Conservation (phyloP, 2,797 vertebrate genomes). For the Myotis planiceps region DNA sequence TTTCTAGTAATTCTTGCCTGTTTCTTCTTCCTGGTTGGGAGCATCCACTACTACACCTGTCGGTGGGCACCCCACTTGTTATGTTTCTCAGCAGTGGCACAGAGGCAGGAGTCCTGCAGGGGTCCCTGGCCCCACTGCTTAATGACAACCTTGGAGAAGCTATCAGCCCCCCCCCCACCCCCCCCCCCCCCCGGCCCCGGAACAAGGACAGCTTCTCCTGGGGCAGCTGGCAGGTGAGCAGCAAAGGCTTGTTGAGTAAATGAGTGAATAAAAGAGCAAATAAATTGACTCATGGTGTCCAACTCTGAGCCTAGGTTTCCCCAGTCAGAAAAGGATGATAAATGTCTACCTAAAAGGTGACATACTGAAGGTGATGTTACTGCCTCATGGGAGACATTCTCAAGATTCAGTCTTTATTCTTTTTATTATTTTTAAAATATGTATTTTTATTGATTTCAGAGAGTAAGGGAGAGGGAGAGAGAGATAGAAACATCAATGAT, state of each 20-base stretch:
- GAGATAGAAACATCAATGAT: no score
- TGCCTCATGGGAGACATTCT: not conserved
- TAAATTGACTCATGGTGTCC: not conserved
- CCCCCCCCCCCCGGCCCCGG: no score
- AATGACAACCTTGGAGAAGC: not conserved
- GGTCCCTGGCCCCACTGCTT: accelerated
- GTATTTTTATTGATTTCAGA: no score
- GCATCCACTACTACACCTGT: no score
- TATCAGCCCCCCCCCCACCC: not conserved
- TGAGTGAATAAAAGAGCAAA: not conserved
- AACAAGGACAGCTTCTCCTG: not conserved
- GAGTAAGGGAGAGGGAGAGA: no score
- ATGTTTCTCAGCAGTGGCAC: not conserved
- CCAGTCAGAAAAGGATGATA: not conserved
- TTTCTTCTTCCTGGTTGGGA: not conserved
- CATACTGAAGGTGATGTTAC: not conserved
- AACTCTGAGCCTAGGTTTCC: not conserved
- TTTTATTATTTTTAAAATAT: no score
- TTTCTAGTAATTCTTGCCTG: not conserved
- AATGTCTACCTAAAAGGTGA: not conserved
- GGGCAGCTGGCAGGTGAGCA: not conserved
- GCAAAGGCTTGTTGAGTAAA: not conserved
- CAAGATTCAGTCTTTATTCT: not conserved
- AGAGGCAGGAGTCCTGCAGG: not conserved
- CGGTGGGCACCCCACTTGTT: accelerated